phyloP scores from a whole-genome alignment of 2,113 vertebrate species.

The Cacatua alba region DNA sequence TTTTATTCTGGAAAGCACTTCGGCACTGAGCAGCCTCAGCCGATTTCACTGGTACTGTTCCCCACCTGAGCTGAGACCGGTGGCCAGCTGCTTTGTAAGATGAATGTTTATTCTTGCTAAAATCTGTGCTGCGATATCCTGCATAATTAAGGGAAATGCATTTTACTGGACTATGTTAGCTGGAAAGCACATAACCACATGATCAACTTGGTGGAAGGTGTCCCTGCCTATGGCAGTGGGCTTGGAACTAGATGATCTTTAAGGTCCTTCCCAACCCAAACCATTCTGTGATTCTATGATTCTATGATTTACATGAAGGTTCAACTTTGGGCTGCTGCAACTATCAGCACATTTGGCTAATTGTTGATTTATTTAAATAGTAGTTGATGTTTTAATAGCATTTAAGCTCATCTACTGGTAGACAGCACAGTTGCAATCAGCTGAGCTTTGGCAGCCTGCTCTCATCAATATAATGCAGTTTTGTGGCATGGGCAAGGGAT shows the following conservation, averaged over 20 bases:
- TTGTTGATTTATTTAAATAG: background rate
- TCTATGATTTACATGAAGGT: background rate
- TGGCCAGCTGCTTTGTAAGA: background rate
- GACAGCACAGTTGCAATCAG: background rate
- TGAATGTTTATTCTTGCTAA: background rate
- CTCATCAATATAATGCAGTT: fast-evolving
- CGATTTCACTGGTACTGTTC: background rate
- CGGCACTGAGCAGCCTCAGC: background rate
- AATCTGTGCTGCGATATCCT: background rate
- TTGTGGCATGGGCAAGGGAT: background rate
- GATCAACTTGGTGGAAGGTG: background rate
- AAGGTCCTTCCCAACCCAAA: background rate
- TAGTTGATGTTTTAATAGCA: background rate
- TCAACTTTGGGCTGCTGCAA: background rate
- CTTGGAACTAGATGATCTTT: background rate
- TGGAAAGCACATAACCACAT: background rate
- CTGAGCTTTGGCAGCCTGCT: background rate
- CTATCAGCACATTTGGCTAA: background rate
- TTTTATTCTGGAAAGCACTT: background rate
- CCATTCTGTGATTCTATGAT: background rate
- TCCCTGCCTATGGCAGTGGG: background rate
- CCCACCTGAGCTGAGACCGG: background rate
- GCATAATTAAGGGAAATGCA: background rate
- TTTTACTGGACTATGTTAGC: background rate
- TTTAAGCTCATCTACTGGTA: background rate